Base-by-base conservation (phyloP, 2,113 vertebrate species). In the Platanista minor region DNA sequence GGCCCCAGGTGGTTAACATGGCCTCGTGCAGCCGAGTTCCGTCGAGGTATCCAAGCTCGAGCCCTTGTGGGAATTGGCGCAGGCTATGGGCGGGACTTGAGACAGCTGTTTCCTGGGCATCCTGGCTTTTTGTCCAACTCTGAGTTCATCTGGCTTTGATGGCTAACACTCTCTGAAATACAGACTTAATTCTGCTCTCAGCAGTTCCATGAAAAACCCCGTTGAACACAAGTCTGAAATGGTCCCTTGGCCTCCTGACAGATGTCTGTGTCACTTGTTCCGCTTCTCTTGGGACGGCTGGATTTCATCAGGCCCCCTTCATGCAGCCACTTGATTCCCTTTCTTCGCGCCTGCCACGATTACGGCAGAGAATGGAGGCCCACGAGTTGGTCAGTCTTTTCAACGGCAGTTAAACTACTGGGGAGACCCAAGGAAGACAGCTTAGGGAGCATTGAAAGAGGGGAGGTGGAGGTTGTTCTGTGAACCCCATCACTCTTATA, bases 181-280 rank as follows among this genome's bases (percentile, higher is more conserved):
- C 0, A 21, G 74, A 43, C 75, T 89, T 81, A 7, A 29, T 71
- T 92, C 94, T 89, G 36, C 67, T 87, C 91, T 96, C 78, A 82
- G 54, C 96, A 67, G 87, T 41, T 54, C 91, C 87, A 0, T 0
- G 41, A 85, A 90, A 59, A 27, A 17, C 31, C 18, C 43, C 17
- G 0, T 14, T 2, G 12, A 54, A n/a, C 27, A 2, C 3, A 17
- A 39, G n/a, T 39, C 84, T 23, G n/a, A 31, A 57, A 3, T 10
- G 21, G 25, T 3, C 83, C 52, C n/a, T 72, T 18, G 74, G 72
- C 94, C 92, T 90, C 29, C 87, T 14, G 66, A 88, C 90, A 87
- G 94, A 21, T 11, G 23, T n/a, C 97, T 87, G 7, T 31, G 90
- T 92, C 46, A 2, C 49, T 83, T 12, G 18, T 33, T 57, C 71